Percentiles rank a stretch among this genome's conserved stretches.
Evolutionary conservation across 2,797 vertebrate genomes (phyloP).

Genomic region (Vultur gryphus): DNA sequence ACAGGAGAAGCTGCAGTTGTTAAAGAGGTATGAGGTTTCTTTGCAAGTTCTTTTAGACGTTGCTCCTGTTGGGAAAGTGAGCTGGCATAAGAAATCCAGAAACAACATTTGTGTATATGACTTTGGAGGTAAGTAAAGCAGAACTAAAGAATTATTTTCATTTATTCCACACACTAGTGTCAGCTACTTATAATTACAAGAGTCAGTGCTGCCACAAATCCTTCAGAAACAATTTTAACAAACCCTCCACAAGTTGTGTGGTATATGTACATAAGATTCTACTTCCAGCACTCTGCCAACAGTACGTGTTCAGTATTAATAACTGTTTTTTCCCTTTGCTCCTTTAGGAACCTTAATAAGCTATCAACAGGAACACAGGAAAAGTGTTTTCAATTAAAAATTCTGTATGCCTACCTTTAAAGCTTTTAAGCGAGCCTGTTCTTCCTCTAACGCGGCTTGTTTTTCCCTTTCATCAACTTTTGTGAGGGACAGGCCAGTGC

Average conservation of each 20-base stretch:
- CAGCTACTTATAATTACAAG: background rate
- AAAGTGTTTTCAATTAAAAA: background rate
- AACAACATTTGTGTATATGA: background rate
- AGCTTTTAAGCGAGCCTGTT: conserved; percentile 92
- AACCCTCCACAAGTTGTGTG: background rate
- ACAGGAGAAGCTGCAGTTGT: conserved; percentile 96
- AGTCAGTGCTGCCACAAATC: background rate
- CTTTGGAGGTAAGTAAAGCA: background rate
- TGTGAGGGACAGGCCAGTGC: conserved; percentile 96
- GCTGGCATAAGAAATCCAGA: conserved; percentile 36
- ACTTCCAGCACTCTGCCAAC: background rate
- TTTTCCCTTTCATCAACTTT: conserved; percentile 99
- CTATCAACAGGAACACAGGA: background rate
- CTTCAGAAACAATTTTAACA: background rate
- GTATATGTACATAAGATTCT: background rate
- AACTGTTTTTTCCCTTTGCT: background rate
- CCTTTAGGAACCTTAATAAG: background rate
- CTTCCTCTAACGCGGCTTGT: conserved; percentile 96
- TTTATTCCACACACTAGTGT: background rate
- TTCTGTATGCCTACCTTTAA: conserved; percentile 81
- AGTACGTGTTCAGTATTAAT: background rate
- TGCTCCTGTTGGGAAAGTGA: conserved; percentile 84
- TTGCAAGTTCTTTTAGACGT: conserved; percentile 96
- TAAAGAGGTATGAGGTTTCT: conserved; percentile 91
- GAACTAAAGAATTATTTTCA: background rate